Percentiles rank a stretch among this genome's conserved stretches.
These are phyloP conservation scores for Pipa parva DNA, from an alignment of 2,113 vertebrate genomes.

Conservation along the genomic window DNA sequence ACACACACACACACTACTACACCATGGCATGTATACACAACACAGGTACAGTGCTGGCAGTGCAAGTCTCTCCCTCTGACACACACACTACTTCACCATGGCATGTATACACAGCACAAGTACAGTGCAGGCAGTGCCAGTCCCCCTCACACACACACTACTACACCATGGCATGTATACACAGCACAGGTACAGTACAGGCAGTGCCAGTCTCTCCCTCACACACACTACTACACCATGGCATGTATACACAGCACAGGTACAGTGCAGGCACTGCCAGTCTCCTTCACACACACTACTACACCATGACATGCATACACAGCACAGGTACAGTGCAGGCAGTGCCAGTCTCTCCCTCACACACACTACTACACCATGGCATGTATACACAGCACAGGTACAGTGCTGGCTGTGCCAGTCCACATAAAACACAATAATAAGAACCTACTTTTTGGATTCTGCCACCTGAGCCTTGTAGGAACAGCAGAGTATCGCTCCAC, in stretches of 20 bases:
- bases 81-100: too few species aligned
- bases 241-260: not conserved
- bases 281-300: fast-evolving
- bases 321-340: not conserved
- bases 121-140: too few species aligned
- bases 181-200: not conserved
- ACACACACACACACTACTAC: too few species aligned
- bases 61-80: not conserved
- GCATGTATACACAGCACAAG: too few species aligned
- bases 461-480: conserved; percentile 52
- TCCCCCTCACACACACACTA: too few species aligned
- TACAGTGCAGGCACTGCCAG: fast-evolving
- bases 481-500: conserved; percentile 68
- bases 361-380: not conserved
- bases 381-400: not conserved
- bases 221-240: fast-evolving
- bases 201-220: not conserved
- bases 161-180: not conserved
- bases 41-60: too few species aligned
- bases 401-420: too few species aligned
- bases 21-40: too few species aligned
- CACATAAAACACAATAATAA: not conserved
- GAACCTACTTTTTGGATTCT: conserved; percentile 37
- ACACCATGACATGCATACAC: not conserved
- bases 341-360: not conserved